phyloP scores from a whole-genome alignment of 2,113 vertebrate species.

The Potamarius usumacintae region DNA sequence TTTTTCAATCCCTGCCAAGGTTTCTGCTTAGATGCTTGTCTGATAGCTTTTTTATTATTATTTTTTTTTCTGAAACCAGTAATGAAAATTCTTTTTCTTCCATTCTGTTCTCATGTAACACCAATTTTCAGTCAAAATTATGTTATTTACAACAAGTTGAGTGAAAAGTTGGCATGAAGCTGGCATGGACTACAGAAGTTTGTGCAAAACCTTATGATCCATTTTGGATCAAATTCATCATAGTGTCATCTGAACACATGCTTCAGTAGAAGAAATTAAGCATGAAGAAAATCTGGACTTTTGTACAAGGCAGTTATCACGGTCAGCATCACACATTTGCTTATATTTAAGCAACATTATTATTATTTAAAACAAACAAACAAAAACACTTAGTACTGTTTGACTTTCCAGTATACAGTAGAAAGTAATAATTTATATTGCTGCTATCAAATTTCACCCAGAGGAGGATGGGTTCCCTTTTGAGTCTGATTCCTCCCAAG shows the following conservation, averaged over 20 bases:
- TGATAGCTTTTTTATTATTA: neutral
- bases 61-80: neutral
- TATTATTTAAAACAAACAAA: neutral
- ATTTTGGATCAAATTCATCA: neutral
- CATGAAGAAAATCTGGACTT: too few relatives aligned
- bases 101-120: neutral
- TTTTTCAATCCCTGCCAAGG: neutral
- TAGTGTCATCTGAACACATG: neutral
- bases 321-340: too few relatives aligned
- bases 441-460: neutral
- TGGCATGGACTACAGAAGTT: neutral
- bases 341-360: too few relatives aligned
- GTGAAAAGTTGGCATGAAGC: neutral
- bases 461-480: neutral
- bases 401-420: neutral
- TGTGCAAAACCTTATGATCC: neutral
- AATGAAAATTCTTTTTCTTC: neutral
- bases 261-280: too few relatives aligned
- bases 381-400: neutral
- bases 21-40: neutral
- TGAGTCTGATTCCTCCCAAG: neutral
- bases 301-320: too few relatives aligned
- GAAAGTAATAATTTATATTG: neutral
- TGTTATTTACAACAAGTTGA: neutral
- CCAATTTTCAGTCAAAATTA: neutral